phyloP scores from a whole-genome alignment of 2,113 vertebrate genomes.

The Aegithalos caudatus region DNA sequence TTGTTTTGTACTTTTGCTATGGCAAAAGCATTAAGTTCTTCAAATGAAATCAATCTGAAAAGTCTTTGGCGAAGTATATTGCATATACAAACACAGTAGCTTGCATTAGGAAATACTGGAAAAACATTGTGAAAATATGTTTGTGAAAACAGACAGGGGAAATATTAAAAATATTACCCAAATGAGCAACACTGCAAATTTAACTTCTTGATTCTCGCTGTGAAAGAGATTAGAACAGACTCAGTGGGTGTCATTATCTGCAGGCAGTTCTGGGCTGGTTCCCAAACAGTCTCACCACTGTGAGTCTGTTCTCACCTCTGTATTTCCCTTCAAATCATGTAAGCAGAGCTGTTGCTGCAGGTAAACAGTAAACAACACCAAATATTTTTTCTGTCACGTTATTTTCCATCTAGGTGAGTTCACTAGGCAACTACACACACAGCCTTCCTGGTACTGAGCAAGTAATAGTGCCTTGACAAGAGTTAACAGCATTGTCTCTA shows the following conservation, averaged over 20 bases:
- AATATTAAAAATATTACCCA: not conserved
- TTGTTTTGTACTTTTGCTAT: not conserved
- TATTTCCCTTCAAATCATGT: not conserved
- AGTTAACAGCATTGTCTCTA: not conserved
- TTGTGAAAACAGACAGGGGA: not conserved
- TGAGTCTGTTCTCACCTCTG: not conserved
- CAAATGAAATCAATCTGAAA: not conserved
- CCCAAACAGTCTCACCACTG: not conserved
- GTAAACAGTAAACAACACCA: not conserved
- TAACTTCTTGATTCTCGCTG: not conserved
- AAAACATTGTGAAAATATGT: not conserved
- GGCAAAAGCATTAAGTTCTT: not conserved
- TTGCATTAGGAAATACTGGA: not conserved
- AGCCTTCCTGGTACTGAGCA: not conserved
- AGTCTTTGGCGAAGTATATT: not conserved
- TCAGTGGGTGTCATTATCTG: not conserved
- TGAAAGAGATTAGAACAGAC: not conserved
- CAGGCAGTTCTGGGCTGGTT: not conserved
- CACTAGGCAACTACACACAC: not conserved
- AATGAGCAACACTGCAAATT: not conserved
- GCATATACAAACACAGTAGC: not conserved
- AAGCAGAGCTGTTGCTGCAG: not conserved
- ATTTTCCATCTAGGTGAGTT: not conserved
- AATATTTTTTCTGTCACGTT: not conserved
- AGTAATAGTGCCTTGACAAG: accelerated